Conservation (phyloP, 64 coral and sea anemone genomes). For the Montipora capricornis region DNA sequence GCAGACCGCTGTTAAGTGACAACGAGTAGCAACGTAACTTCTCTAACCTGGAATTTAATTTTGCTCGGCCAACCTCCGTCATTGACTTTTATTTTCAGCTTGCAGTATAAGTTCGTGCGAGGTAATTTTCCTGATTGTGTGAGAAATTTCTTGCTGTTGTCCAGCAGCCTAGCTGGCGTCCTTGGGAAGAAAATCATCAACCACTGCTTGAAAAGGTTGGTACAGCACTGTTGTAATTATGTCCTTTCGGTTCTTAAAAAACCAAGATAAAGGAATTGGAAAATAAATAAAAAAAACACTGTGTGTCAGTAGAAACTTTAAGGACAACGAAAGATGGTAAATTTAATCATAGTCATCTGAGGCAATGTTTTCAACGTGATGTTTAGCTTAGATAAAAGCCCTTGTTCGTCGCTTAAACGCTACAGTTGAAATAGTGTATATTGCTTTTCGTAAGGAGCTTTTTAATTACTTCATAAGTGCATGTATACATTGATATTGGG, state of each 20-base stretch:
- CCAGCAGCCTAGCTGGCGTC: background rate
- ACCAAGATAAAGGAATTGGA: background rate
- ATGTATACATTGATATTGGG: slow-evolving; percentile 31
- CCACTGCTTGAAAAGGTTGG: background rate
- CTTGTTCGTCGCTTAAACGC: slow-evolving; percentile 40
- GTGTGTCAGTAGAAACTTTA: background rate
- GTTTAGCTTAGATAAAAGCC: slow-evolving; percentile 28
- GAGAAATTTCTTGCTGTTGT: background rate
- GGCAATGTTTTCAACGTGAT: slow-evolving; percentile 44
- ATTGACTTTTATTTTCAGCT: slow-evolving; percentile 41
- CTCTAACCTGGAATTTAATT: slow-evolving; percentile 14
- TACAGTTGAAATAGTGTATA: slow-evolving; percentile 4
- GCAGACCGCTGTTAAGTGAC: slow-evolving; percentile 37
- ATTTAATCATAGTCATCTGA: slow-evolving; percentile 19
- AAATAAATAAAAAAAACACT: background rate
- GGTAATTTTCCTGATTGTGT: slow-evolving; percentile 22
- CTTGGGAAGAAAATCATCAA: slow-evolving; percentile 14
- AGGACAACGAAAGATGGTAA: background rate
- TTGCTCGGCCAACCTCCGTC: background rate
- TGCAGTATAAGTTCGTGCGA: background rate
- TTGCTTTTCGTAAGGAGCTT: slow-evolving; percentile 18
- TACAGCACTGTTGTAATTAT: background rate
- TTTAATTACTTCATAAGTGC: slow-evolving; percentile 34
- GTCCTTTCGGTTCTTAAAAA: background rate
- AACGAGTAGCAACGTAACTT: slow-evolving; percentile 8